Percentiles rank a stretch among this genome's conserved stretches.
Conservation (phyloP, 1,140 invertebrate genomes). For the Diorhabda sublineata region DNA sequence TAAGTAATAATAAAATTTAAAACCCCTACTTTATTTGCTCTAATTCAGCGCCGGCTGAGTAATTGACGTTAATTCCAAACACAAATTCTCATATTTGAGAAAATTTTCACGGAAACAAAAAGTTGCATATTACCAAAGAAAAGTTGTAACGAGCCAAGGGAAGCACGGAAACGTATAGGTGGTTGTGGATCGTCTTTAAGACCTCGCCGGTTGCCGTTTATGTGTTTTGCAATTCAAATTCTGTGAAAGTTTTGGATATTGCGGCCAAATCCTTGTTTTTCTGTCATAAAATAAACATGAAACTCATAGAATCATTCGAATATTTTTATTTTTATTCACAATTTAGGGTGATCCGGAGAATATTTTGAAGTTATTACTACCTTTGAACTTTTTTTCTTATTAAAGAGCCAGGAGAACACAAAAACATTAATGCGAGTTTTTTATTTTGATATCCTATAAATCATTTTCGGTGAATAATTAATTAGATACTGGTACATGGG, state of each 20-base stretch:
- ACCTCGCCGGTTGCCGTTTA: conserved; percentile 11
- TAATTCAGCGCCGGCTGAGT: no score
- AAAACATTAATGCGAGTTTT: no score
- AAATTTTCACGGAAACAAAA: conserved; percentile 3
- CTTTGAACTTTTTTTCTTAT: neutral
- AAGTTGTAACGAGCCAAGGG: neutral
- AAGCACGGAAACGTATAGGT: neutral
- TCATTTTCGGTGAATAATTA: no score
- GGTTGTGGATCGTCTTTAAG: conserved; percentile 21
- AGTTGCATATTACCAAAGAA: neutral
- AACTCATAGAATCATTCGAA: conserved; percentile 8
- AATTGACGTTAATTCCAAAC: neutral
- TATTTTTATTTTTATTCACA: neutral
- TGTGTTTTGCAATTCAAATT: conserved; percentile 23
- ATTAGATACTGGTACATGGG: no score
- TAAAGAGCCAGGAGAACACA: no score
- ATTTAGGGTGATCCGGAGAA: neutral
- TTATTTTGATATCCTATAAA: no score
- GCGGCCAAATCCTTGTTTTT: conserved; percentile 19
- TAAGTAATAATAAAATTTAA: no score
- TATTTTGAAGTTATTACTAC: neutral
- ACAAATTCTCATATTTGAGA: neutral
- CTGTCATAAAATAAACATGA: conserved; percentile 24
- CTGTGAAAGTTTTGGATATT: neutral
- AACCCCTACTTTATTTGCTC: no score